These are phyloP conservation scores for Ranitomeya variabilis DNA, from an alignment of 2,113 vertebrate genomes.

Conservation along the genomic window DNA sequence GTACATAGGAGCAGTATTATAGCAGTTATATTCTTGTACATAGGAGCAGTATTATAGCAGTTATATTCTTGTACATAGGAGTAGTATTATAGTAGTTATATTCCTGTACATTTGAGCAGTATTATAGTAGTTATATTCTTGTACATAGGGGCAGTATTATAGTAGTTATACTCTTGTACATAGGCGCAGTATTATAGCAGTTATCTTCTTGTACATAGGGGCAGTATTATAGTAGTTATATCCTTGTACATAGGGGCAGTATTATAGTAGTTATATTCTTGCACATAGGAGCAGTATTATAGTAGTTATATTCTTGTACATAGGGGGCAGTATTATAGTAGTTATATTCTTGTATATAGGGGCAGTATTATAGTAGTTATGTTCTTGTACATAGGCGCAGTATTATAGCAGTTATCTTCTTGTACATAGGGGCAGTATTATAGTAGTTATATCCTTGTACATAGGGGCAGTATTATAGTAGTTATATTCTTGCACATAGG, in stretches of 20 bases:
- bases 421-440: slow-evolving; percentile 3
- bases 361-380: slow-evolving; percentile 18
- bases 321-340: slow-evolving; percentile 3
- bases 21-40: background rate
- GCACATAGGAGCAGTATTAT: slow-evolving; percentile 2
- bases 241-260: background rate
- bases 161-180: slow-evolving; percentile 8
- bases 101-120: background rate
- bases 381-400: background rate
- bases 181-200: too few species aligned
- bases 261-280: slow-evolving; percentile 11
- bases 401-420: slow-evolving; percentile 8
- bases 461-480: background rate
- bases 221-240: too few species aligned
- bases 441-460: slow-evolving; percentile 7
- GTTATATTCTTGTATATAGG: slow-evolving; percentile 22
- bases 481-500: background rate
- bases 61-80: slow-evolving; percentile 22
- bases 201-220: too few species aligned
- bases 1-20: background rate
- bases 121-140: slow-evolving; percentile 15
- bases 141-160: background rate
- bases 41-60: background rate
- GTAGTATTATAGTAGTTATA: slow-evolving; percentile 16
- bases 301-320: background rate